Conservation (phyloP, 2,113 vertebrate species). For the Tyrannus savana region DNA sequence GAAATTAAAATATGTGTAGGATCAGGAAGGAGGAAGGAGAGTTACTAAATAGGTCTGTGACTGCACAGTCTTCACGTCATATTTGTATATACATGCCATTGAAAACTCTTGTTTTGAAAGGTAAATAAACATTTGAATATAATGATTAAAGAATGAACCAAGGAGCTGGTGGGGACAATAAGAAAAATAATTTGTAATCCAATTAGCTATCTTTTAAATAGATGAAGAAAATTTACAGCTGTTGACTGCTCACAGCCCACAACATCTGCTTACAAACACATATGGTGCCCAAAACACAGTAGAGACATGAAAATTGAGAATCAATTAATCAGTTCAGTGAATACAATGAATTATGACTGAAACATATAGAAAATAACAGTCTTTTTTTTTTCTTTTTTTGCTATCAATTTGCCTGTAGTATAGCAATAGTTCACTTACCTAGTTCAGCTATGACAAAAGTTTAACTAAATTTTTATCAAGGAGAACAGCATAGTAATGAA, state of each 20-base stretch:
- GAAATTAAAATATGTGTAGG: background rate
- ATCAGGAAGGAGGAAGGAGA: background rate
- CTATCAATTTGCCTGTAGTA: background rate
- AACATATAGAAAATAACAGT: background rate
- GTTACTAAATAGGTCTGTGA: background rate
- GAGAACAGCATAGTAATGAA: background rate
- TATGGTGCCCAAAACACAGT: background rate
- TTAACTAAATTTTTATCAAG: background rate
- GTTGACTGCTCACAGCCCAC: background rate
- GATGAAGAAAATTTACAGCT: background rate
- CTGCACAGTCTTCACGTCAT: background rate
- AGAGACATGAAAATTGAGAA: background rate
- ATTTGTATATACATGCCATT: background rate
- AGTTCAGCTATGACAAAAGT: background rate
- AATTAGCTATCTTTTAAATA: background rate
- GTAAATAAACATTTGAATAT: background rate
- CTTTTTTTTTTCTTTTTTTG: no score
- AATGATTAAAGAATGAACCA: background rate
- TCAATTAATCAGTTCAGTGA: background rate
- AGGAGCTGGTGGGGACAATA: background rate
- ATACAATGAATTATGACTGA: background rate
- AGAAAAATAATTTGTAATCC: background rate
- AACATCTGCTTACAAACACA: background rate
- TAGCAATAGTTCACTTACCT: background rate
- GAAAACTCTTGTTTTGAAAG: background rate